A percentile compares a stretch with the other conserved stretches of the same genome.
These are phyloP conservation scores for Montifringilla adamsi DNA, from an alignment of 2,113 vertebrate species.

Conservation along the genomic window DNA sequence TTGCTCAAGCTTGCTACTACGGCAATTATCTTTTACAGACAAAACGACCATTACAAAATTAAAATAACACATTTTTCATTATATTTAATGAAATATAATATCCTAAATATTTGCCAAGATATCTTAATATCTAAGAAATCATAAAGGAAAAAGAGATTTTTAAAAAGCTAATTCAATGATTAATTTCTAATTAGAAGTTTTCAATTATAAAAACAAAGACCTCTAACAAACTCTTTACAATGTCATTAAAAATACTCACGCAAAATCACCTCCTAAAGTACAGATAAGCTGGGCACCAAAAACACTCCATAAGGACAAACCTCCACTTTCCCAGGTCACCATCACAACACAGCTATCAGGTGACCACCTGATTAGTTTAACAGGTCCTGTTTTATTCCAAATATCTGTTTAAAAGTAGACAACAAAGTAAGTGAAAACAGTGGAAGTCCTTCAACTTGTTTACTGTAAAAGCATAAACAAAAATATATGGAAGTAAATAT, in stretches of 20 bases:
- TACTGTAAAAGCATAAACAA: background rate
- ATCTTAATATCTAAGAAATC: background rate
- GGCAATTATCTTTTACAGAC: background rate
- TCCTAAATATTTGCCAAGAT: background rate
- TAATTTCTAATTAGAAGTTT: background rate
- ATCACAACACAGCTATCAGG: conserved; percentile 94
- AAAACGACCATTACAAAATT: background rate
- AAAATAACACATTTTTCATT: background rate
- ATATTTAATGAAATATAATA: no score
- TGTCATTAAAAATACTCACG: conserved; percentile 78
- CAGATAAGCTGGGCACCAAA: conserved; percentile 98
- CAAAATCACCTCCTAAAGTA: conserved; percentile 96
- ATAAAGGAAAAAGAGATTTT: fast-evolving
- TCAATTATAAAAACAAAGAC: background rate
- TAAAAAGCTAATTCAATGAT: background rate
- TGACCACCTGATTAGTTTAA: conserved; percentile 93
- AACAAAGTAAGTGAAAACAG: background rate
- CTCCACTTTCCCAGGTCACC: conserved; percentile 95
- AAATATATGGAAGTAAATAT: background rate
- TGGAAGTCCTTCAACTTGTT: background rate
- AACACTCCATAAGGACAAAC: conserved; percentile 96
- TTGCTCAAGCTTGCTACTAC: background rate
- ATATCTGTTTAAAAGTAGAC: conserved; percentile 80
- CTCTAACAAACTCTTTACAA: background rate
- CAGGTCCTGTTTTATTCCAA: conserved; percentile 96